Conservation (phyloP, 2,797 vertebrate species). For the Chloroceryle amazona region DNA sequence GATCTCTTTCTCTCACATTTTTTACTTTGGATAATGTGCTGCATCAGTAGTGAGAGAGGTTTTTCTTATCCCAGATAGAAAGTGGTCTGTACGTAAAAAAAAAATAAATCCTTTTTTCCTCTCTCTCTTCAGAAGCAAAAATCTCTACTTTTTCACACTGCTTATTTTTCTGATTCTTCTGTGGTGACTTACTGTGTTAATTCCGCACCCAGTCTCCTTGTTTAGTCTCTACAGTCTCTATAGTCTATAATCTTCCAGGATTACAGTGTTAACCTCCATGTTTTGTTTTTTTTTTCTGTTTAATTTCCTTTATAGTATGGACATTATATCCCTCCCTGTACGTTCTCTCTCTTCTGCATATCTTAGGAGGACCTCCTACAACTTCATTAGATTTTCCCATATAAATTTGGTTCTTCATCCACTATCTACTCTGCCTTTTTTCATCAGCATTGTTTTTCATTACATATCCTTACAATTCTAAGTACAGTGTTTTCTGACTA, state of each 20-base stretch:
- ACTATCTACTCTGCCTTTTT: neutral
- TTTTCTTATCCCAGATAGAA: neutral
- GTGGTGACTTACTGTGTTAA: neutral
- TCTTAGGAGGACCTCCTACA: neutral
- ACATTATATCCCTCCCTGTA: neutral
- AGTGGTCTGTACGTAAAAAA: neutral
- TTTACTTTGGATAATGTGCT: neutral
- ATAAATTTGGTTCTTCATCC: neutral
- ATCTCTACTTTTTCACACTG: neutral
- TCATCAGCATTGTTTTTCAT: neutral
- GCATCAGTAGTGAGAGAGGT: neutral
- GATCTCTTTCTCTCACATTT: neutral
- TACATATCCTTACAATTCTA: neutral
- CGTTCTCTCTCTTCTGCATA: neutral
- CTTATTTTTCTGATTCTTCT: neutral
- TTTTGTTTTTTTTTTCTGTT: neutral
- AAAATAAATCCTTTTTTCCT: neutral
- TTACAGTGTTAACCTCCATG: accelerated
- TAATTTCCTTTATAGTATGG: neutral
- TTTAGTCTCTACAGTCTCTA: accelerated
- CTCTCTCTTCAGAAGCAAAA: neutral
- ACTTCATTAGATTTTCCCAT: neutral
- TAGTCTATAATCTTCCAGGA: neutral
- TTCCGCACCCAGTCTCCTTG: neutral
- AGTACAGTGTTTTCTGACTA: neutral